These are phyloP conservation scores for Pionites leucogaster DNA, from an alignment of 2,113 vertebrate species.

Conservation along the genomic window DNA sequence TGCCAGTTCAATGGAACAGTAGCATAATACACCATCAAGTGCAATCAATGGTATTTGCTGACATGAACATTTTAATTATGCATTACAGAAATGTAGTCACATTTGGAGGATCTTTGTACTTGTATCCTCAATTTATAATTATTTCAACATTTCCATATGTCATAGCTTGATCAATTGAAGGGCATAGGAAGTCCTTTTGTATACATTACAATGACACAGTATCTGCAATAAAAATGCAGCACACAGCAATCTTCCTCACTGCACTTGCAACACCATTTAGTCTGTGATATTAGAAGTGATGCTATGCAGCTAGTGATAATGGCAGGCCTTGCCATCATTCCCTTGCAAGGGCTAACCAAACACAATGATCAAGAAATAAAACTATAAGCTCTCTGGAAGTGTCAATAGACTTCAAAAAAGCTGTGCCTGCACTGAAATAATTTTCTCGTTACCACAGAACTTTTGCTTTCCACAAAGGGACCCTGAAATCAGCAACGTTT, in stretches of 20 bases:
- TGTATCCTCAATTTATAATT: slow-evolving; percentile 16
- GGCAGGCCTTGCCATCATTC: not conserved
- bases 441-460: not conserved
- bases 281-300: not conserved
- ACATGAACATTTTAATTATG: slow-evolving; percentile 18
- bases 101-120: slow-evolving; percentile 22
- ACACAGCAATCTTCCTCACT: not conserved
- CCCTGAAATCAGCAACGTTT: not conserved
- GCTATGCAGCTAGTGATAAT: not conserved
- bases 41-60: slow-evolving; percentile 20
- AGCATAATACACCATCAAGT: not conserved
- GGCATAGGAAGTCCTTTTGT: not conserved
- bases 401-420: not conserved
- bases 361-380: not conserved
- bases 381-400: not conserved
- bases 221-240: not conserved
- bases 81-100: slow-evolving; percentile 11
- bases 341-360: not conserved
- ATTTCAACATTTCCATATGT: slow-evolving; percentile 1
- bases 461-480: not conserved
- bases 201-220: not conserved
- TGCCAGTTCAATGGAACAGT: not conserved
- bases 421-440: not conserved
- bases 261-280: not conserved
- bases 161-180: not conserved